These are phyloP conservation scores for Osmerus eperlanus DNA, from an alignment of 2,113 vertebrate species.

Conservation along the genomic window DNA sequence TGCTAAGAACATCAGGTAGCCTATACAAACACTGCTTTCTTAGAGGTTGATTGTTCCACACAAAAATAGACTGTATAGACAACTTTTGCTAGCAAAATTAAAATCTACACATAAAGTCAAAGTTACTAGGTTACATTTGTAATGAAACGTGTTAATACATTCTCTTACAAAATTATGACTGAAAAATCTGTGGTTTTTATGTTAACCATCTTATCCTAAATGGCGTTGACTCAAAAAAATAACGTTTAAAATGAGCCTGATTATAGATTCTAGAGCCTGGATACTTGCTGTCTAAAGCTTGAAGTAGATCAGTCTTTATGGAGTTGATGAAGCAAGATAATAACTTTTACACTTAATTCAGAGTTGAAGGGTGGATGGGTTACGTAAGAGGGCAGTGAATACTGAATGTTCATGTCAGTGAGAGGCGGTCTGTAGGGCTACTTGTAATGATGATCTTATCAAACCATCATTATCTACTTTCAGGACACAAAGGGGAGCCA, in stretches of 20 bases:
- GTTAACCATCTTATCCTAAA: too few species aligned
- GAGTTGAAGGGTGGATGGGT: conserved; percentile 8
- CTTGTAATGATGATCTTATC: conserved; percentile 17
- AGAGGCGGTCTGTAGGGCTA: conserved; percentile 8
- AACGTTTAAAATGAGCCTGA: conserved; percentile 2
- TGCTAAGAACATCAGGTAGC: background rate
- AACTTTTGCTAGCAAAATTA: too few species aligned
- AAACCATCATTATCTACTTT: conserved; percentile 19
- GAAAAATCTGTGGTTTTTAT: too few species aligned
- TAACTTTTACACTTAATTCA: conserved; percentile 13
- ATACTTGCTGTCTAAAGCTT: background rate
- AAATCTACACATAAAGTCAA: too few species aligned
- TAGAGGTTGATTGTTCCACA: too few species aligned
- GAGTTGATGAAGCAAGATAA: conserved; percentile 24
- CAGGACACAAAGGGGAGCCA: conserved; percentile 16
- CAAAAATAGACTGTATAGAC: too few species aligned
- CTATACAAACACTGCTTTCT: background rate
- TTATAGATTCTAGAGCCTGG: background rate
- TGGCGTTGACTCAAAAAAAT: background rate
- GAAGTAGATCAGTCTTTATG: conserved; percentile 3
- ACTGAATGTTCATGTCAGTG: conserved; percentile 7
- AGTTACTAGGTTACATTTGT: too few species aligned
- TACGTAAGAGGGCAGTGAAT: background rate
- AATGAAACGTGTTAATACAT: too few species aligned
- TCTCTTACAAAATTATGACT: too few species aligned